Percentiles rank a stretch among this genome's conserved stretches.
Evolutionary conservation across 2,797 vertebrate species (phyloP).

Genomic region (Poecile montanus): DNA sequence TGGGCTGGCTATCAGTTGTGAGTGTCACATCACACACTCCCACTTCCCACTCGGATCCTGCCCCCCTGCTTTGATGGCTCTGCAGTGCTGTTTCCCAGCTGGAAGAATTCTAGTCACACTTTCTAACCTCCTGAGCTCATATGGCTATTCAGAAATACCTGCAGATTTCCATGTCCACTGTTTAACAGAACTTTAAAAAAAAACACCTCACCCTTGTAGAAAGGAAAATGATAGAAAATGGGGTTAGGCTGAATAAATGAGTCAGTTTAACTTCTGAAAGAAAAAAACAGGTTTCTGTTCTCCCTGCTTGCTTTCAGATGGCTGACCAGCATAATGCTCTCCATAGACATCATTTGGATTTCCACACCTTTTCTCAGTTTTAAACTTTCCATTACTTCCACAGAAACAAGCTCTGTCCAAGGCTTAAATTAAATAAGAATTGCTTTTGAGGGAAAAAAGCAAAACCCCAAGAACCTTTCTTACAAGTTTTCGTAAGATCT

Average conservation of each 20-base stretch:
- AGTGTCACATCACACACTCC: neutral
- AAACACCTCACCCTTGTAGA: neutral
- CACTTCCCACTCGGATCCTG: accelerated
- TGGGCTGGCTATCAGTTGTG: neutral
- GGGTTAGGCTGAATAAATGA: neutral
- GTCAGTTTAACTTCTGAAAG: constrained; percentile 2
- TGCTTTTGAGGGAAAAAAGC: neutral
- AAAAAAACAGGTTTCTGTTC: neutral
- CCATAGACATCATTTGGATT: neutral
- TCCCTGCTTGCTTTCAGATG: neutral
- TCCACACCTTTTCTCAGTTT: neutral
- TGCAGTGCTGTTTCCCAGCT: neutral
- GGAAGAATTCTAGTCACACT: neutral
- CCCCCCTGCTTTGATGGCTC: neutral
- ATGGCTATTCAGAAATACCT: neutral
- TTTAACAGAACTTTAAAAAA: neutral
- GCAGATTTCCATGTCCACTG: neutral
- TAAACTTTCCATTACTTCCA: neutral
- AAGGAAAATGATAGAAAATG: neutral
- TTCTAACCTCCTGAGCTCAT: neutral
- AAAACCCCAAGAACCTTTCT: neutral
- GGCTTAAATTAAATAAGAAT: constrained; percentile 7
- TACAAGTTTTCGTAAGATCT: constrained; percentile 5
- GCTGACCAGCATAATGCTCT: neutral
- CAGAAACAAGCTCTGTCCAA: neutral